These are phyloP conservation scores for Peromyscus melanophrys DNA, from an alignment of 2,797 vertebrate genomes.

Conservation along the genomic window DNA sequence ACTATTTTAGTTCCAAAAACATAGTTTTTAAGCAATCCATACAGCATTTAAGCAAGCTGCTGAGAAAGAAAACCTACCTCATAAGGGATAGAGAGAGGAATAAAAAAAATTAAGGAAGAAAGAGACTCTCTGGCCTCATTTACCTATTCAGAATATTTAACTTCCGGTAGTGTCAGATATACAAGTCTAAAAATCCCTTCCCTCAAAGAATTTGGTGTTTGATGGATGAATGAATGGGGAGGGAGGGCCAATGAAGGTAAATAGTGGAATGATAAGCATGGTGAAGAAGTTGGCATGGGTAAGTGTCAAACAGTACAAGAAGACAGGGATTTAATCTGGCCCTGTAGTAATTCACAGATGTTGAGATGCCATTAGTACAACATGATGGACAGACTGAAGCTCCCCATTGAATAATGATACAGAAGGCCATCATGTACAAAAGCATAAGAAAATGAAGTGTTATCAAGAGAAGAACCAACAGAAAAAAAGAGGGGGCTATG, in stretches of 20 bases:
- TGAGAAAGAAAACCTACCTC: neutral
- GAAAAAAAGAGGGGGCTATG: conserved; percentile 12
- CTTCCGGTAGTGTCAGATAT: neutral
- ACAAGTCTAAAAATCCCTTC: neutral
- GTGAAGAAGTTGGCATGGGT: neutral
- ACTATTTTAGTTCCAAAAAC: neutral
- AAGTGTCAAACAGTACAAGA: too few relatives aligned
- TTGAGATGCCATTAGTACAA: neutral
- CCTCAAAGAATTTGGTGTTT: neutral
- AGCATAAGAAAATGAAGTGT: neutral
- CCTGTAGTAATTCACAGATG: neutral
- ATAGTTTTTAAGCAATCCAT: neutral
- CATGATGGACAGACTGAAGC: neutral
- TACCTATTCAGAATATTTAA: conserved; percentile 56
- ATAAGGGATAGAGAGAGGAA: neutral
- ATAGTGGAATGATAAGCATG: neutral
- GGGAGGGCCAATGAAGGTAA: neutral
- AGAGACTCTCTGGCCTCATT: neutral
- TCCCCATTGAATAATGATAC: neutral
- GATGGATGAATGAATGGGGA: neutral
- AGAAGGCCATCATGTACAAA: neutral
- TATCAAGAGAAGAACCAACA: neutral
- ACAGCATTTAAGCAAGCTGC: neutral
- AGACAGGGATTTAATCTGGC: neutral
- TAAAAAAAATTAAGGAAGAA: neutral